Evolutionary conservation across 2,797 vertebrate species (phyloP).

Genomic region (Prunella strophiata): DNA sequence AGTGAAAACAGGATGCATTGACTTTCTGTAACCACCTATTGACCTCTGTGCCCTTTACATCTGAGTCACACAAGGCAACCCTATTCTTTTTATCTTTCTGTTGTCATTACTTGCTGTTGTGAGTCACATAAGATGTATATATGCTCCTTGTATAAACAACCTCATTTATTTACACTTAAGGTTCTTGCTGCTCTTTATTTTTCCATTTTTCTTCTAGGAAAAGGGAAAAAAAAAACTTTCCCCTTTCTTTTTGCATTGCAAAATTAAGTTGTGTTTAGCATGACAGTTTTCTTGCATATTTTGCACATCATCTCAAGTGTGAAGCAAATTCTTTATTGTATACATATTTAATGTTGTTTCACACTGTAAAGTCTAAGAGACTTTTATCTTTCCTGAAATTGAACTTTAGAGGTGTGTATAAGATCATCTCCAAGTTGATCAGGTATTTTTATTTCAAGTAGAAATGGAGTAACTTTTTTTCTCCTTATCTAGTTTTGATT

Average conservation of each 20-base stretch:
- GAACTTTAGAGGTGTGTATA: background rate
- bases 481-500: background rate
- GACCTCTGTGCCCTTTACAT: constrained; percentile 54
- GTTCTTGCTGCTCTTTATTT: background rate
- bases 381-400: background rate
- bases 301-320: background rate
- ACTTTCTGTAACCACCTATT: constrained; percentile 59
- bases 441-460: background rate
- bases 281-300: background rate
- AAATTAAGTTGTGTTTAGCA: background rate
- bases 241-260: background rate
- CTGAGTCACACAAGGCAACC: background rate
- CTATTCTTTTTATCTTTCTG: constrained; percentile 2
- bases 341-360: background rate
- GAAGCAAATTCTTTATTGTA: background rate
- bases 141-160: background rate
- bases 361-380: background rate
- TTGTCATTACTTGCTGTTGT: background rate
- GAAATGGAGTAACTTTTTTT: background rate
- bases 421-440: background rate
- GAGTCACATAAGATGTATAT: background rate
- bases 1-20: background rate
- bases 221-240: background rate
- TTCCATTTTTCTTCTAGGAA: background rate
- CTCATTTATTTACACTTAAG: background rate